Percentiles rank a stretch among this genome's conserved stretches.
Evolutionary conservation across 2,797 vertebrate genomes (phyloP).

Genomic region (Chaetophractus vellerosus): DNA sequence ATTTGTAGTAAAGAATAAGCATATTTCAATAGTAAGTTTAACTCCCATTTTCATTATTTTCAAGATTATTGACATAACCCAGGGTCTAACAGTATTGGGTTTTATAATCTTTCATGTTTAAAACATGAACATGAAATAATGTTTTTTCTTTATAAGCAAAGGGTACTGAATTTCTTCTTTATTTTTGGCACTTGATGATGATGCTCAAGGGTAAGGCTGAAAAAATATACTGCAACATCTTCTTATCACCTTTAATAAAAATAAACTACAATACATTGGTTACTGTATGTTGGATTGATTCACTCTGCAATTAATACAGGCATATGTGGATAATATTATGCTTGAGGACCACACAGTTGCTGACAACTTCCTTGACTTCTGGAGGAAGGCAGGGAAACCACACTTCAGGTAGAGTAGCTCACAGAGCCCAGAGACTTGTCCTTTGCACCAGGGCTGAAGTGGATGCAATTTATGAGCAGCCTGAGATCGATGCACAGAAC

Average conservation of each 20-base stretch:
- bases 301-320: constrained; percentile 92
- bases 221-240: not conserved
- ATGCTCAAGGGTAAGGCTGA: constrained; percentile 19
- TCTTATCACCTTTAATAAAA: not conserved
- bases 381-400: constrained; percentile 98
- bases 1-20: constrained; percentile 5
- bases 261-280: not conserved
- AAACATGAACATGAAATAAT: not conserved
- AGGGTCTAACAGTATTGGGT: not conserved
- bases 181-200: not conserved
- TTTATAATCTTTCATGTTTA: not conserved
- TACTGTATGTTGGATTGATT: constrained; percentile 13
- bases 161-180: not conserved
- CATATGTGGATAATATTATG: constrained; percentile 99
- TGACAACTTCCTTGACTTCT: constrained; percentile 98
- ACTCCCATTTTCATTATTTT: constrained; percentile 23
- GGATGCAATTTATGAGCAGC: constrained; percentile 98
- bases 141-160: not conserved
- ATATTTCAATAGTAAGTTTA: constrained; percentile 8
- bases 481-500: constrained; percentile 97
- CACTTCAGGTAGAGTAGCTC: constrained; percentile 97
- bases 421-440: constrained; percentile 99
- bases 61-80: not conserved
- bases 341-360: constrained; percentile 99
- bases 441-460: constrained; percentile 97